phyloP scores from a whole-genome alignment of 2,797 vertebrate species.

The Helicolenus hilgendorfi region DNA sequence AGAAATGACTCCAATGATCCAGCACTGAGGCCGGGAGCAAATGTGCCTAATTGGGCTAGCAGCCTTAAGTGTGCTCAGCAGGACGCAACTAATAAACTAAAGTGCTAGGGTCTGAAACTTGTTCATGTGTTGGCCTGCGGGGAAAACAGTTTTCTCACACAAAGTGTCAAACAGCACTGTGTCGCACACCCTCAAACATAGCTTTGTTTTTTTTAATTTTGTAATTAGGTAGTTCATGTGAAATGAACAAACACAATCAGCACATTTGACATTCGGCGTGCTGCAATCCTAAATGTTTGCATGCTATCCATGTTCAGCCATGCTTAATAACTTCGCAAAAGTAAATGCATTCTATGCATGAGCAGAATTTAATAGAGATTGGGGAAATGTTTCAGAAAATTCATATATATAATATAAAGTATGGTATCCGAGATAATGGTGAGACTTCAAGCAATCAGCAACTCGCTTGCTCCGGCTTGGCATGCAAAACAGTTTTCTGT shows the following conservation, averaged over 20 bases:
- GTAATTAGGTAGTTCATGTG: neutral
- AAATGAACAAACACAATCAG: neutral
- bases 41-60: constrained; percentile 66
- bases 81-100: constrained; percentile 63
- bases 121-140: constrained; percentile 24
- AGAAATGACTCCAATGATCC: constrained; percentile 42
- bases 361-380: neutral
- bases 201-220: neutral
- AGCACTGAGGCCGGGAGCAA: constrained; percentile 29
- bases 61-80: constrained; percentile 67
- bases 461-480: constrained; percentile 20
- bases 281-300: neutral
- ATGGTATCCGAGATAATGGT: constrained; percentile 7
- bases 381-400: neutral
- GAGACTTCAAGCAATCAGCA: constrained; percentile 47
- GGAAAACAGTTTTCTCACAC: constrained; percentile 3
- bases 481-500: constrained; percentile 70
- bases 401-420: neutral
- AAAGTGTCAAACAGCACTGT: neutral
- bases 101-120: constrained; percentile 34
- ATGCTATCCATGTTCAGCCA: neutral
- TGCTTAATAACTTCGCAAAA: neutral
- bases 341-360: constrained; percentile 18
- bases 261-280: constrained; percentile 6
- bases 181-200: neutral